Evolutionary conservation across 1,140 invertebrate species (phyloP).

Genomic region (Orius insidiosus): DNA sequence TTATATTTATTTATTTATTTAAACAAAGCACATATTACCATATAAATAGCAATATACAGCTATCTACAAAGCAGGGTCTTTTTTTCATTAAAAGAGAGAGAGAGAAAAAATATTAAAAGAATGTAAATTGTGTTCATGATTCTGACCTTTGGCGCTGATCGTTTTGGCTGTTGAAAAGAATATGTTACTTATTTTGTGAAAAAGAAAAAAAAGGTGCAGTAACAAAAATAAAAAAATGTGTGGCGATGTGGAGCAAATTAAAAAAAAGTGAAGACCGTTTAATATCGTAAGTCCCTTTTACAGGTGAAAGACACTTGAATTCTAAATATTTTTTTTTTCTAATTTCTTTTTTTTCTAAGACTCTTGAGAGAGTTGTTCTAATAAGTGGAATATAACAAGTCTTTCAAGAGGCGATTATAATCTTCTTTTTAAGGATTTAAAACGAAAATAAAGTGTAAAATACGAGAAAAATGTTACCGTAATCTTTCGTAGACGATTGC

Average conservation of each 20-base stretch:
- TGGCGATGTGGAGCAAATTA: too few species aligned
- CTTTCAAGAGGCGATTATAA: neutral
- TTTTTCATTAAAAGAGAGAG: neutral
- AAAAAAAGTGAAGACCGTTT: neutral
- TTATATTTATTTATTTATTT: too few species aligned
- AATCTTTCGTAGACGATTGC: constrained; percentile 85
- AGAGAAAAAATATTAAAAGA: constrained; percentile 1
- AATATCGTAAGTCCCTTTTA: too few species aligned
- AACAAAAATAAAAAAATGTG: too few species aligned
- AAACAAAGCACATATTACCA: too few species aligned
- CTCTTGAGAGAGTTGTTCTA: too few species aligned
- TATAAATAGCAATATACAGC: constrained; percentile 1
- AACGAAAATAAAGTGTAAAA: constrained; percentile 3
- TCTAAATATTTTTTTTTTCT: too few species aligned
- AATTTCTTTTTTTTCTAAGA: too few species aligned
- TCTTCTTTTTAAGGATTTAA: constrained; percentile 3
- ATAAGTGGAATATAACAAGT: too few species aligned
- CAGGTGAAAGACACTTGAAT: too few species aligned
- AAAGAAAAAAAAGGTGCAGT: too few species aligned
- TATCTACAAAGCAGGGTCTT: constrained; percentile 11
- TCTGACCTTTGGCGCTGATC: constrained; percentile 21
- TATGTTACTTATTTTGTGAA: neutral
- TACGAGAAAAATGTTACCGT: constrained; percentile 34
- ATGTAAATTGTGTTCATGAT: neutral
- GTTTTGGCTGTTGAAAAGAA: constrained; percentile 20